Conservation (phyloP, 1,140 invertebrate genomes). For the Drosophila triauraria region DNA sequence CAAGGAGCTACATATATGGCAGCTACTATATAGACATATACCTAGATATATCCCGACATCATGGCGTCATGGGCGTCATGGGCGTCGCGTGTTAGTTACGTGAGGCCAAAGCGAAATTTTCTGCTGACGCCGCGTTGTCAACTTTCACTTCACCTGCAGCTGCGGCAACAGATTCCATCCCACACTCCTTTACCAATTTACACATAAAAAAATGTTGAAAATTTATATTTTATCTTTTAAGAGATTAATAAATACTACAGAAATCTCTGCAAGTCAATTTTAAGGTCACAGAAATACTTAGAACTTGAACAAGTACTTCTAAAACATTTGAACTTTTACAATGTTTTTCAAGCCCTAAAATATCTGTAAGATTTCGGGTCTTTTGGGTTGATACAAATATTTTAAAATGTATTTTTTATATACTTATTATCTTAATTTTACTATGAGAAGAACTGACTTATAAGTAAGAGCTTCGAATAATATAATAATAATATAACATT, state of each 20-base stretch:
- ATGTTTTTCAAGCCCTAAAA: no score
- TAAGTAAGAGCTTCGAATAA: no score
- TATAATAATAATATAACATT: no score
- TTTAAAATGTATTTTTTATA: no score
- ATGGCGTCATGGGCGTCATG: conserved; percentile 49
- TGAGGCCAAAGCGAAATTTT: conserved; percentile 74
- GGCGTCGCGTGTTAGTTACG: conserved; percentile 63
- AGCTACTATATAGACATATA: conserved; percentile 20
- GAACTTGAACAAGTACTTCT: no score
- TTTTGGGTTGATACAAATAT: no score
- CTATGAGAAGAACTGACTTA: no score
- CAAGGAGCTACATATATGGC: conserved; percentile 4
- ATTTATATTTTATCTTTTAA: background rate
- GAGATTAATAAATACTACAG: no score
- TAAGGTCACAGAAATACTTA: no score
- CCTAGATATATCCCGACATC: conserved; percentile 18
- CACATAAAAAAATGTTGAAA: background rate
- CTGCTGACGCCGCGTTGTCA: conserved; percentile 74
- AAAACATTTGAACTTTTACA: no score
- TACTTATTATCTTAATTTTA: no score
- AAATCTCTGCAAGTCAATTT: background rate
- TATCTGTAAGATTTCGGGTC: no score
- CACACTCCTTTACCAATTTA: background rate
- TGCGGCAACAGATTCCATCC: conserved; percentile 50
- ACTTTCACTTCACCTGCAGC: conserved; percentile 81